Evolutionary conservation across 2,888 invertebrate genomes (phyloP), one percentile per base, ranked within the genome.

Genomic region (Limnephilus lunatus): DNA sequence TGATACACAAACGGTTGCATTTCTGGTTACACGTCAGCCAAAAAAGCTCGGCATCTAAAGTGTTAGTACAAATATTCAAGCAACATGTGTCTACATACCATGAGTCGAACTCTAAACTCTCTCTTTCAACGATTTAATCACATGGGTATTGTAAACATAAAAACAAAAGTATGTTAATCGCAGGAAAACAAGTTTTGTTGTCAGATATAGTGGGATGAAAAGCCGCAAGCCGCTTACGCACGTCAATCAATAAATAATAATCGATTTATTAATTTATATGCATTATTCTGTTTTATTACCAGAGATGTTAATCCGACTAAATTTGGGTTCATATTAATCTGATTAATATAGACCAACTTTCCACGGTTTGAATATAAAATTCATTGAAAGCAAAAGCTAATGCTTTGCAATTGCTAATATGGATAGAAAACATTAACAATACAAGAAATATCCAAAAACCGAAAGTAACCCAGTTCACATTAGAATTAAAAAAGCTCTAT

Each of bases 91-190:
- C 9, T 68, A 68, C 25, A 68, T 68, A n/a, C 68, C 68, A 68
- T 2, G 25, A 68, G 68, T 53, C 68, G n/a, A 68, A n/a, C 9
- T 68, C 25, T 68, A 68, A 68, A 68, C 68, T 68, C 68, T 68
- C 68, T 68, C 68, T 68, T 68, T 68, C 68, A 68, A 68, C 68
- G 68, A n/a, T 68, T 68, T 68, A n/a, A 68, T 68, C 25, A 68
- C 68, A 25, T 25, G 68, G 68, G 68, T 25, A 68, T 68, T 68
- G 68, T 68, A 68, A 68, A 68, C 68, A 68, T 68, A 25, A 68
- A 68, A 68, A 68, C 68, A 68, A 68, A 68, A 68, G 68, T 68
- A 68, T 68, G 68, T 68, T 68, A 68, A 68, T 68, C 68, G 68
- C 25, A 25, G 68, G 68, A 25, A 68, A 68, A 68, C 68, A 68